Percentiles rank a stretch among this genome's conserved stretches.
These are phyloP conservation scores for Coleophora flavipennella DNA, from an alignment of 2,888 invertebrate species.

Conservation along the genomic window DNA sequence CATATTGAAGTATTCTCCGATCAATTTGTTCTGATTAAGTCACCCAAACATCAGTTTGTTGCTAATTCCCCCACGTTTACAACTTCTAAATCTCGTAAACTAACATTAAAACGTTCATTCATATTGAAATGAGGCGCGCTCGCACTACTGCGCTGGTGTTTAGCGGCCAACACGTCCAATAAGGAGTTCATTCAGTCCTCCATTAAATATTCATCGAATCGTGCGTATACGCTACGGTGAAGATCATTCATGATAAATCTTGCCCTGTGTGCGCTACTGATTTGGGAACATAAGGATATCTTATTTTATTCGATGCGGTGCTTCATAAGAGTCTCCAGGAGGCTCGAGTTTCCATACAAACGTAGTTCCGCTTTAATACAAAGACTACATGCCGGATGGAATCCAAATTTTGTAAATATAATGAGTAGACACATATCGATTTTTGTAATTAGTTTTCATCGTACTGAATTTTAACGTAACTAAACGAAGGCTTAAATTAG, in stretches of 20 bases:
- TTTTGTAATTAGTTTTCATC: no score
- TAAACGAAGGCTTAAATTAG: no score
- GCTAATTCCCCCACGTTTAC: slow-evolving; percentile 3
- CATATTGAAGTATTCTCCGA: slow-evolving; percentile 5
- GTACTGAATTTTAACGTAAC: no score
- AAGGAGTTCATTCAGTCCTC: slow-evolving; percentile 25
- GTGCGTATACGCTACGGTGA: slow-evolving; percentile 28
- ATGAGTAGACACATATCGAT: no score
- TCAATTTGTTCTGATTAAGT: slow-evolving; percentile 1
- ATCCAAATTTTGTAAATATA: no score
- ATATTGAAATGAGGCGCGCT: slow-evolving; percentile 13
- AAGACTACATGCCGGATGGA: no score
- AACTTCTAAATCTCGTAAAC: slow-evolving; percentile 4
- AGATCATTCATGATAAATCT: slow-evolving; percentile 41
- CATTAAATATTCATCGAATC: slow-evolving; percentile 40
- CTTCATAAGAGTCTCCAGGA: no score
- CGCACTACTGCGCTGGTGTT: slow-evolving; percentile 17
- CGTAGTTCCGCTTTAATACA: no score
- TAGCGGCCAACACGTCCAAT: slow-evolving; percentile 29
- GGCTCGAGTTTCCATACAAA: no score
- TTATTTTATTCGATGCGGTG: no score
- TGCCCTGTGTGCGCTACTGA: no score
- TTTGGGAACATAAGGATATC: no score
- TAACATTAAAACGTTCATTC: slow-evolving; percentile 5
- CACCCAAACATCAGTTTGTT: not conserved